Base-by-base conservation (phyloP, 2,888 invertebrate species). In the Melolontha melolontha region DNA sequence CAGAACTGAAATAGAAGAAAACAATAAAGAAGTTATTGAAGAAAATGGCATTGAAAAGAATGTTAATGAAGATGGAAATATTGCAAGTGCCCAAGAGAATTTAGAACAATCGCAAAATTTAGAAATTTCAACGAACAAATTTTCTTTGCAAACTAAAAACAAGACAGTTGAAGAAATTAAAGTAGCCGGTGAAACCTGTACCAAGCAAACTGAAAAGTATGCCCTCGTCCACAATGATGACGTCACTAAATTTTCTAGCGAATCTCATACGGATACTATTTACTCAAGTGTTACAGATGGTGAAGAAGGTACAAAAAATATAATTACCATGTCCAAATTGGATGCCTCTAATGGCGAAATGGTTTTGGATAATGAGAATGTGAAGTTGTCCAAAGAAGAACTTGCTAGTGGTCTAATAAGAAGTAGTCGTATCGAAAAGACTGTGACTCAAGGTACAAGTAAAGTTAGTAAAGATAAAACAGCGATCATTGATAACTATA, bases 21-120 rank as follows among this genome's bases (percentile, higher is more conserved):
- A 75, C 55, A 64, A 74, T 62, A 22, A 22, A 4, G 4, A 22
- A 22, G 1, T 22, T 22, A 4, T 22, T 22, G 74, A 74, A 11
- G 75, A 78, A 66, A 72, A 76, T 55, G n/a, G 70, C 59, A 42
- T 73, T 71, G 67, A 74, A 68, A 68, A 73, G 66, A 39, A 62
- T 50, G 63, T 68, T 42, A 73, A 75, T 7, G 49, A 47, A 52
- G 11, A 62, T 11, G 47, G 40, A 16, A 51, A 57, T 27, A 29
- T 34, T 10, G 14, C 64, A 10, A 10, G 40, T 17, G 22, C 5
- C 27, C 10, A 40, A 29, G 10, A 52, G 12, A 11, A 64, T 14
- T 10, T 12, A 11, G 29, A 52, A 41, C 12, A 63, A 10, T 2
- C 17, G 4, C 16, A 39, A 11, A 14, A 16, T 40, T 11, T n/a